phyloP scores from a whole-genome alignment of 2,888 invertebrate species.

The Hypomecis punctinalis region DNA sequence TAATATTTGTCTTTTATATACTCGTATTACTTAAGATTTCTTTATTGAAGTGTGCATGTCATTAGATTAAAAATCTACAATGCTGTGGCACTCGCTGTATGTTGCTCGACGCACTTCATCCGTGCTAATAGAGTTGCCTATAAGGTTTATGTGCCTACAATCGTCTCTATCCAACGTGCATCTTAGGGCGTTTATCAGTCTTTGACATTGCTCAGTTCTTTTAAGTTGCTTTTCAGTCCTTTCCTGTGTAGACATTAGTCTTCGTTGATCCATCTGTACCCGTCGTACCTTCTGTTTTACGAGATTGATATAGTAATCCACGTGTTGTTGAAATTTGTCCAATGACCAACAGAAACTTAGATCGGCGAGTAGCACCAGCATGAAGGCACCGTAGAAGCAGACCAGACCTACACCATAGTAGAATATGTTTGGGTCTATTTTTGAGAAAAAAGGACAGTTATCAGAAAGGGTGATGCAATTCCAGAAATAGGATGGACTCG shows the following conservation, averaged over 20 bases:
- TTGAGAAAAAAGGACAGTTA: conserved; percentile 66
- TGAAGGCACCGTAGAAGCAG: conserved; percentile 60
- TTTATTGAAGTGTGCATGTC: not conserved
- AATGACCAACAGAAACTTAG: conserved; percentile 69
- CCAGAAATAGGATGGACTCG: conserved; percentile 64
- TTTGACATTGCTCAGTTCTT: conserved; percentile 56
- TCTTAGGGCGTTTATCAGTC: conserved; percentile 59
- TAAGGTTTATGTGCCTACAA: conserved; percentile 31
- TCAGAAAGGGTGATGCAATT: conserved; percentile 64
- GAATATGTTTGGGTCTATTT: conserved; percentile 60
- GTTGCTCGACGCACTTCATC: conserved; percentile 28
- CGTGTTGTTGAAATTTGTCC: conserved; percentile 61
- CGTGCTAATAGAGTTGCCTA: conserved; percentile 25
- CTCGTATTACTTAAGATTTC: too few relatives aligned
- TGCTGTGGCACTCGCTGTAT: conserved; percentile 49
- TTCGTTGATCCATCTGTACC: conserved; percentile 63
- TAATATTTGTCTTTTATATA: too few relatives aligned
- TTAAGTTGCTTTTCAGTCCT: conserved; percentile 64
- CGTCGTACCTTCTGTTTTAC: conserved; percentile 63
- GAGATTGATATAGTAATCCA: conserved; percentile 62
- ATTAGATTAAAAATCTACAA: conserved; percentile 38
- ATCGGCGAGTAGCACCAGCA: conserved; percentile 63
- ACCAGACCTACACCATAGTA: conserved; percentile 64
- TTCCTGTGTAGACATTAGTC: conserved; percentile 61
- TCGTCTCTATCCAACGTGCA: conserved; percentile 47